Evolutionary conservation across 2,888 invertebrate species (phyloP), one percentile per base, ranked within the genome.

Genomic region (Eulithis testata): DNA sequence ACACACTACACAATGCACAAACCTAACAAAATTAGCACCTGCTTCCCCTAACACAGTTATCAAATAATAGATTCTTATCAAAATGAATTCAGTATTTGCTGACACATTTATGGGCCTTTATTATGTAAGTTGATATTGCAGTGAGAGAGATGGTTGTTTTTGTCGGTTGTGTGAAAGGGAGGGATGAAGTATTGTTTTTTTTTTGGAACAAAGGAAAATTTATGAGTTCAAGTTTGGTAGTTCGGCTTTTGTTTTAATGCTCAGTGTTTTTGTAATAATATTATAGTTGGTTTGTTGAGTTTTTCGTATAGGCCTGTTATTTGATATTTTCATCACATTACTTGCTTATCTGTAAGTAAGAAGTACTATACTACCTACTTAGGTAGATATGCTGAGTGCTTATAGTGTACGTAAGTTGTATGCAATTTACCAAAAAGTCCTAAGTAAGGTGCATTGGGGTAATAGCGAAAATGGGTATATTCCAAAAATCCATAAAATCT

Each of bases 121-220:
- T 40, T 40, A 40, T 40, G 62, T 67, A 54, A 63, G 64, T 65
- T 68, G 66, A 67, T 64, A 67, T 60, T 65, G 63, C 40, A 52
- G 63, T 44, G 71, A 66, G 6, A 45, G 60, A 54, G 67, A 60
- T 12, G 37, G 63, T 8, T 53, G 45, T 11, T 57, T 47, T 52
- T 11, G 5, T 45, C 4, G 40, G 37, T 49, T 31, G 69, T 43
- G 61, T 6, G 57, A 63, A 37, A 51, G 62, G 54, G 63, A 63
- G 21, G 47, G 54, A 11, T 11, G 37, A 37, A 55, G 66, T 74
- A 75, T 80, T 80, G 80, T 81, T 80, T 79, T 78, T 51, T 78
- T 51, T 78, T 73, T 69, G 65, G 73, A 76, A 81, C 80, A 81
- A 81, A 79, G 66, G 70, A 60, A 71, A 73, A 79, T 81, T 80